Evolutionary conservation across 2,113 vertebrate genomes (phyloP).

Genomic region (Gulo gulo): DNA sequence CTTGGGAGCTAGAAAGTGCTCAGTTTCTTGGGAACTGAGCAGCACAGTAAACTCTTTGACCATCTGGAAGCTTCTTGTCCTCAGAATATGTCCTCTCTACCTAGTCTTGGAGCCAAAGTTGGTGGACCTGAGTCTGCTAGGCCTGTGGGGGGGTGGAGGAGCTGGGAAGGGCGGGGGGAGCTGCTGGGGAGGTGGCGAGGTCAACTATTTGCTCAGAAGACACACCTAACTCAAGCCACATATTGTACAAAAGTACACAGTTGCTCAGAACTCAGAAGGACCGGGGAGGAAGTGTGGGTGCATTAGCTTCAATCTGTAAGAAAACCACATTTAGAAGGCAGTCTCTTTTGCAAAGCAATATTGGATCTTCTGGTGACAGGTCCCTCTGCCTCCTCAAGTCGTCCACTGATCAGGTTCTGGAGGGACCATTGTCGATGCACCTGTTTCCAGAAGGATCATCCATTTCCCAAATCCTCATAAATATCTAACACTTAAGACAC

Average conservation of each 20-base stretch:
- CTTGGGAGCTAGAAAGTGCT: not conserved
- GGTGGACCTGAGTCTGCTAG: not conserved
- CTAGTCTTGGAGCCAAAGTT: too few species aligned
- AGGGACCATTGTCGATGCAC: fast-evolving
- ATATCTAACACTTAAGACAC: not conserved
- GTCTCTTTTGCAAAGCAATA: fast-evolving
- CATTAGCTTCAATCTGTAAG: fast-evolving
- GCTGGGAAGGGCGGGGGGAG: not conserved
- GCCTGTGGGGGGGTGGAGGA: too few species aligned
- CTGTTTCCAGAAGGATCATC: not conserved
- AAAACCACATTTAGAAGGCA: not conserved
- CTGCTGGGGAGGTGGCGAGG: not conserved
- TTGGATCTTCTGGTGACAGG: fast-evolving
- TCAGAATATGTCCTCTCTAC: not conserved
- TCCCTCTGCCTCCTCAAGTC: not conserved
- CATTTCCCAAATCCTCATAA: not conserved
- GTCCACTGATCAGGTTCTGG: fast-evolving
- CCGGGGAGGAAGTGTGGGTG: not conserved
- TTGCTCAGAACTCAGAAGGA: not conserved
- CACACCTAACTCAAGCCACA: not conserved
- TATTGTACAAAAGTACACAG: fast-evolving
- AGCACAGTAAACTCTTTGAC: not conserved
- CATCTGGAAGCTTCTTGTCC: too few species aligned
- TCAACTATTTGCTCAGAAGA: fast-evolving
- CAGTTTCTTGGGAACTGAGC: not conserved